These are phyloP conservation scores for Rhinella marina DNA, from an alignment of 2,797 vertebrate genomes.

Conservation along the genomic window DNA sequence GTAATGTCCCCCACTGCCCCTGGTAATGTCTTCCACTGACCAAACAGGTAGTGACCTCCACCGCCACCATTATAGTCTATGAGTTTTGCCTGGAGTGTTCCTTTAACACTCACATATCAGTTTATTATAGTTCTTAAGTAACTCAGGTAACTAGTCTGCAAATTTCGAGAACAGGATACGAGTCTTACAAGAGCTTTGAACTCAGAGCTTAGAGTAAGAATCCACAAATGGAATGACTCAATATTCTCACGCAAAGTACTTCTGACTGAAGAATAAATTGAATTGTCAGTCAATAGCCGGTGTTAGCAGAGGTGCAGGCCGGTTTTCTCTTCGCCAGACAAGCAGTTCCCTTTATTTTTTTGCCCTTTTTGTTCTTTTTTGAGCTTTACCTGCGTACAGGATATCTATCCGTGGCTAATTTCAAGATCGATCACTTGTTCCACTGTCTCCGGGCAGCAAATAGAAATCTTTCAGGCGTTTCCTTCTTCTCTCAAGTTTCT, in stretches of 20 bases:
- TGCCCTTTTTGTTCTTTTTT: constrained; percentile 16
- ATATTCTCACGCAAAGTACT: constrained; percentile 56
- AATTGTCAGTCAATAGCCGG: constrained; percentile 58
- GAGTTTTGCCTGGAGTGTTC: too few species aligned
- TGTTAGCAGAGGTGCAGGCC: constrained; percentile 48
- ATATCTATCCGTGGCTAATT: neutral
- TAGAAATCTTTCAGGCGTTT: neutral
- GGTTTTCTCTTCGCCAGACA: constrained; percentile 33
- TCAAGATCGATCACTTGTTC: constrained; percentile 7
- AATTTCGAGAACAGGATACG: neutral
- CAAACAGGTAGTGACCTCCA: too few species aligned
- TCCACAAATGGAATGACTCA: constrained; percentile 43
- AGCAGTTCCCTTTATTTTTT: constrained; percentile 32
- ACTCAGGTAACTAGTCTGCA: neutral
- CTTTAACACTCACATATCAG: neutral
- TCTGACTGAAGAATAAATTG: constrained; percentile 58
- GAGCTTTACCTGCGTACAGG: neutral
- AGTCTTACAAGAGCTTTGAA: constrained; percentile 19
- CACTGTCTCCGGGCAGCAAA: neutral
- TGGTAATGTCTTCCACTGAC: too few species aligned
- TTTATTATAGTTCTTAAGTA: constrained; percentile 2
- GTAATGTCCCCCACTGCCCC: too few species aligned
- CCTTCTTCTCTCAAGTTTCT: neutral
- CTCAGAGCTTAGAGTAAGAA: constrained; percentile 13
- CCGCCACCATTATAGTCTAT: too few species aligned